Conservation (phyloP, 2,797 vertebrate genomes). For the Chromobotia macracanthus region DNA sequence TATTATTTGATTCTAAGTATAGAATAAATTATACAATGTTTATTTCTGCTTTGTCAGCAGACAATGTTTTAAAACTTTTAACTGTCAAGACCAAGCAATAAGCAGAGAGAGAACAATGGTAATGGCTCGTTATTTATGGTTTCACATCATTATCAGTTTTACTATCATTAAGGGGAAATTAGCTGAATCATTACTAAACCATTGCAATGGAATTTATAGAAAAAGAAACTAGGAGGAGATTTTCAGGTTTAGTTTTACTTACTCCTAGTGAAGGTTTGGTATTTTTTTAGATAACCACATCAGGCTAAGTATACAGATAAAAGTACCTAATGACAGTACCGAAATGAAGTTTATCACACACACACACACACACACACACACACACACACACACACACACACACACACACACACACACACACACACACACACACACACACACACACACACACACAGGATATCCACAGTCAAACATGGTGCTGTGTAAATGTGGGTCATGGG, state of each 20-base stretch:
- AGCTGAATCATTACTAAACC: neutral
- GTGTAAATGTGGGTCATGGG: slow-evolving; percentile 30
- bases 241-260: neutral
- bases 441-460: slow-evolving; percentile 2
- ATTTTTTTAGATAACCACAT: neutral
- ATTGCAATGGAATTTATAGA: neutral
- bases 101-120: neutral
- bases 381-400: slow-evolving; percentile 1
- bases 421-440: slow-evolving; percentile 6
- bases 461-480: neutral
- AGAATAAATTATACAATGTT: neutral
- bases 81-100: neutral
- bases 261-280: neutral
- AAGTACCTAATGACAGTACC: neutral
- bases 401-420: slow-evolving; percentile 6
- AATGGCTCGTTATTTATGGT: neutral
- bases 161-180: neutral
- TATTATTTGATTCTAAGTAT: neutral
- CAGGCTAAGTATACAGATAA: neutral
- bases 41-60: neutral
- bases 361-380: slow-evolving; percentile 1
- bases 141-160: neutral
- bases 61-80: neutral
- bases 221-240: neutral
- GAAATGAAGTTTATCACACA: neutral